phyloP scores from a whole-genome alignment of 2,113 vertebrate species.

The Etia nguti region DNA sequence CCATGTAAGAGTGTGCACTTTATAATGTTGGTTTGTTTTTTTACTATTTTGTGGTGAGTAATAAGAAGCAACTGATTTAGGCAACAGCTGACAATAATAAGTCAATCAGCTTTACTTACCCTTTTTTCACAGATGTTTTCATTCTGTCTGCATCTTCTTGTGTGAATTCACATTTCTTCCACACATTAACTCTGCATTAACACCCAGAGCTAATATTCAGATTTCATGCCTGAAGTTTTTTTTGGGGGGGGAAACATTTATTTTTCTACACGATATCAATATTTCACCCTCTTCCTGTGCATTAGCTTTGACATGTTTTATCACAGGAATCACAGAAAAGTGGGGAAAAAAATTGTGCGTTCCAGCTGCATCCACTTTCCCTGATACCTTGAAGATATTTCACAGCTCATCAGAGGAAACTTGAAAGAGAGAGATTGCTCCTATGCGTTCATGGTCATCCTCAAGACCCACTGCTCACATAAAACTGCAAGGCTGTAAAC shows the following conservation, averaged over 20 bases:
- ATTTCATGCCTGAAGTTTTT: neutral
- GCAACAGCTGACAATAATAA: neutral
- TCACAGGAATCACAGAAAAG: neutral
- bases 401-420: slow-evolving; percentile 4
- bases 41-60: neutral
- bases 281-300: neutral
- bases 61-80: neutral
- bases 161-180: neutral
- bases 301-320: neutral
- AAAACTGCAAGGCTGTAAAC: slow-evolving; percentile 23
- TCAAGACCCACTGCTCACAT: slow-evolving; percentile 2
- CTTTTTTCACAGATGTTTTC: neutral
- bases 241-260: neutral
- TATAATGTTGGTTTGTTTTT: neutral
- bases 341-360: neutral
- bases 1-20: neutral
- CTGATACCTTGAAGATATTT: neutral
- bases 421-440: neutral
- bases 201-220: neutral
- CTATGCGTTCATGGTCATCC: slow-evolving; percentile 12
- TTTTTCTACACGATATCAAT: neutral
- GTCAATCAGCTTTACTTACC: neutral
- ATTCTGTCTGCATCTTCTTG: neutral
- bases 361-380: neutral
- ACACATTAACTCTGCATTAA: neutral